Percentiles rank a stretch among this genome's conserved stretches.
Conservation (phyloP, 1,140 invertebrate genomes). For the Bombus vancouverensis region DNA sequence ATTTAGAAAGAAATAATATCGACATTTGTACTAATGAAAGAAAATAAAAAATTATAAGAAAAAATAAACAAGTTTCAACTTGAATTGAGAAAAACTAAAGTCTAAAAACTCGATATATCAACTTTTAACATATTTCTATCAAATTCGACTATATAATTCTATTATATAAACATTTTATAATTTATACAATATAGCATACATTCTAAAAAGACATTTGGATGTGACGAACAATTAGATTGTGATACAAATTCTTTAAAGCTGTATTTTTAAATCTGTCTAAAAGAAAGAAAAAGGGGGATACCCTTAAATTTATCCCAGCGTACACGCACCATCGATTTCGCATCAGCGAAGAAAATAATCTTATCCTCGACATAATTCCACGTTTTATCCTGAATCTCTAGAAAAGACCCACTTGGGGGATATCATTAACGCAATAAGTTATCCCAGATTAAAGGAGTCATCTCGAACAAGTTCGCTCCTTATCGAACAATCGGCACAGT, state of each 20-base stretch:
- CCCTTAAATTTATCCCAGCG: neutral
- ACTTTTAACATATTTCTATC: too few relatives aligned
- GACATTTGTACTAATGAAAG: neutral
- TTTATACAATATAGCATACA: neutral
- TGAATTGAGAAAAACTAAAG: neutral
- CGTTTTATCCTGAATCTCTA: neutral
- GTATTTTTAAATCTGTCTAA: neutral
- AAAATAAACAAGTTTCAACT: neutral
- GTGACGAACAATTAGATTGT: too few relatives aligned
- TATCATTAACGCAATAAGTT: conserved; percentile 12
- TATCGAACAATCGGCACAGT: neutral
- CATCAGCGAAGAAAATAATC: neutral
- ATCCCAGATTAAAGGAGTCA: neutral
- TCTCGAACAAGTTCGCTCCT: neutral
- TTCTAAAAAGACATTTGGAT: too few relatives aligned
- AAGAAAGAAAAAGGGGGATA: neutral
- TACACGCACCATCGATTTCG: neutral
- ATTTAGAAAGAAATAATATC: neutral
- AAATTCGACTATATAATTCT: too few relatives aligned
- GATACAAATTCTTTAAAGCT: neutral
- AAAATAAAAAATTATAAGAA: neutral
- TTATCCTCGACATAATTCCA: neutral
- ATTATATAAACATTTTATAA: neutral
- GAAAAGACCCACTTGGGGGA: too few relatives aligned
- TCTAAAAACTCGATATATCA: too few relatives aligned